These are phyloP conservation scores for Ailuropoda melanoleuca DNA, from an alignment of 2,113 vertebrate genomes.

Conservation along the genomic window DNA sequence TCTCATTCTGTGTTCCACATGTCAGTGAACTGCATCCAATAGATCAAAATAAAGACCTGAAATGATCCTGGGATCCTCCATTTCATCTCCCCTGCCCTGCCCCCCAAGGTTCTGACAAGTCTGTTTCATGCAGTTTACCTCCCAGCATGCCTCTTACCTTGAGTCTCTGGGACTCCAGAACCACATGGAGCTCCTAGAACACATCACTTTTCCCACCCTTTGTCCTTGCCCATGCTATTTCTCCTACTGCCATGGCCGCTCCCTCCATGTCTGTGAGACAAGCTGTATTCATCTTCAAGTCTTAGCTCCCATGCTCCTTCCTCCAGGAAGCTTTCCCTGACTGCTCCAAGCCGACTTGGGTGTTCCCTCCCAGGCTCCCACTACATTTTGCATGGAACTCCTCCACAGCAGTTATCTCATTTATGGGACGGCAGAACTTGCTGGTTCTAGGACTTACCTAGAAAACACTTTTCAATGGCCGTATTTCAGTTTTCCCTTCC, in stretches of 20 bases:
- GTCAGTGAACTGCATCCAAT: not conserved
- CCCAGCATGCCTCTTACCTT: not conserved
- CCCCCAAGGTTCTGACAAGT: not conserved
- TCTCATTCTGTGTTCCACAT: not conserved
- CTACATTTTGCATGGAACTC: not conserved
- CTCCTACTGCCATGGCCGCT: not conserved
- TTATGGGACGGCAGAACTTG: not conserved
- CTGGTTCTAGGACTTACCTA: not conserved
- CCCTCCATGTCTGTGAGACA: not conserved
- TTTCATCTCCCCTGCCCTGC: not conserved
- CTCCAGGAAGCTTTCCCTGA: slow-evolving; percentile 6
- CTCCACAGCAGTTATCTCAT: not conserved
- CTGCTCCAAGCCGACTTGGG: not conserved
- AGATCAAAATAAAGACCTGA: not conserved
- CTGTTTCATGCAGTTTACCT: not conserved
- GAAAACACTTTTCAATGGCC: not conserved
- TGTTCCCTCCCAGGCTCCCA: not conserved
- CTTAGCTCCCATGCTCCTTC: not conserved
- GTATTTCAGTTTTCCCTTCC: not conserved
- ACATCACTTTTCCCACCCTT: not conserved
- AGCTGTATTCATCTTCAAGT: not conserved
- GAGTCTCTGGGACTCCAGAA: not conserved
- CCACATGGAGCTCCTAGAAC: not conserved
- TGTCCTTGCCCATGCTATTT: not conserved
- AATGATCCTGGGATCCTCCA: not conserved